Conservation (phyloP, 2,797 vertebrate genomes). For the Parambassis ranga region DNA sequence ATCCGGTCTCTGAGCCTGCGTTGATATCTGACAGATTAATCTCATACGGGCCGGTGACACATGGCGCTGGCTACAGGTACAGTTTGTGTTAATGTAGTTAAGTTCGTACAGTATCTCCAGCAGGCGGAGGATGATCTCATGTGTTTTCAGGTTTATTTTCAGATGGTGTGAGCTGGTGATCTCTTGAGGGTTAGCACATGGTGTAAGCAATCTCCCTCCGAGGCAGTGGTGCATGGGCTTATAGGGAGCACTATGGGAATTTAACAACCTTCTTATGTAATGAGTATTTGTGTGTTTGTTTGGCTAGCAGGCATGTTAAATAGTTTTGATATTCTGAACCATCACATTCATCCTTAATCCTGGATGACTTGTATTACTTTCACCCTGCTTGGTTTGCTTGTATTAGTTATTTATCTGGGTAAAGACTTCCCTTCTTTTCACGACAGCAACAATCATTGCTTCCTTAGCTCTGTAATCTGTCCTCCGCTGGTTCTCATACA, state of each 20-base stretch:
- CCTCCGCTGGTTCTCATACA: slow-evolving; percentile 50
- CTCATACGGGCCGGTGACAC: not conserved
- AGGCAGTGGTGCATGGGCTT: not conserved
- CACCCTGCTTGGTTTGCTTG: slow-evolving; percentile 15
- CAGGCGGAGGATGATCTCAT: slow-evolving; percentile 5
- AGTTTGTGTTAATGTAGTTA: not conserved
- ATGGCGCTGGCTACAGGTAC: slow-evolving; percentile 11
- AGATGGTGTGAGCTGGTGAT: not conserved
- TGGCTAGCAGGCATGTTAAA: not conserved
- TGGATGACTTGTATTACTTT: not conserved
- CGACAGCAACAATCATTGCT: slow-evolving; percentile 43
- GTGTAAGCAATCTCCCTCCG: not conserved
- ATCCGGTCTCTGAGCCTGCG: slow-evolving; percentile 11
- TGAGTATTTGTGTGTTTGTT: not conserved
- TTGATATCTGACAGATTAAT: slow-evolving; percentile 29
- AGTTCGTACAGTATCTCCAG: not conserved
- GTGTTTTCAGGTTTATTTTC: slow-evolving; percentile 12
- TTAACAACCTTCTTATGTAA: not conserved
- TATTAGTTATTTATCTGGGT: slow-evolving; percentile 38
- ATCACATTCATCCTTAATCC: slow-evolving; percentile 2
- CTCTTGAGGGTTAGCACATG: not conserved
- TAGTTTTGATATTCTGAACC: not conserved
- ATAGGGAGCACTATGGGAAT: not conserved
- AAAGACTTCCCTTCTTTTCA: slow-evolving; percentile 47
- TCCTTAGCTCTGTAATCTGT: slow-evolving; percentile 59